Base-by-base conservation (phyloP, 2,888 invertebrate genomes). In the Stramonita haemastoma region DNA sequence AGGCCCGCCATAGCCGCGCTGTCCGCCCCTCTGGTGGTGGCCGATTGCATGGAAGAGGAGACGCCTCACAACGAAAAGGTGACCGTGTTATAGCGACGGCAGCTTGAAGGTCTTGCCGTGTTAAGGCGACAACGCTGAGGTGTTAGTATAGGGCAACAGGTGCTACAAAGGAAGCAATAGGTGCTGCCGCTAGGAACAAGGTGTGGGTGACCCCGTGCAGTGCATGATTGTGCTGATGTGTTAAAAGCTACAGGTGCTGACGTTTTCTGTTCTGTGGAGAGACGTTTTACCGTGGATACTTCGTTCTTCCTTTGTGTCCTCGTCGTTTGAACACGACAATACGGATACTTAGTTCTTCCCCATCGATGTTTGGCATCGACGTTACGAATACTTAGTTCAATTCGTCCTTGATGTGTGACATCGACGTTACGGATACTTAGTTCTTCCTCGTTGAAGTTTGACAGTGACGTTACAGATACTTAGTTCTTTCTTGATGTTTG, bases 1-100 rank as follows among this genome's bases (percentile, higher is more conserved):
- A 94, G 93, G 85, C 94, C 95, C 66, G 94, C 94, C 84, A 94
- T 94, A 92, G 94, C 95, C 56, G 94, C 95, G 66, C 91, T 95
- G 88, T 95, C 95, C 29, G 94, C 94, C 57, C 95, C 95, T 19
- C 90, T 94, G 85, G 94, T 95, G 91, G 93, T 94, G 79, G 93
- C 93, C 5, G 94, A 94, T 83, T 91, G 92, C 34, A 90, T 92
- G 15, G 94, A 94, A 36, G 93, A 93, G 79, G 94, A 94, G 36
- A 92, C 92, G 32, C 92, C 93, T 0, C 92, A 93, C 90, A 93
- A 94, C 90, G 94, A 95, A 90, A 95, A 94, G 92, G 94, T 95
- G 56, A 95, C 95, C 29, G 94, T 94, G 19, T 94, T 95, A 91
- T 95, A 94, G 93, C 93, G 91, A 13, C 26, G 46, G 46, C 26